phyloP scores from a whole-genome alignment of 2,113 vertebrate species.

The Axis porcinus region DNA sequence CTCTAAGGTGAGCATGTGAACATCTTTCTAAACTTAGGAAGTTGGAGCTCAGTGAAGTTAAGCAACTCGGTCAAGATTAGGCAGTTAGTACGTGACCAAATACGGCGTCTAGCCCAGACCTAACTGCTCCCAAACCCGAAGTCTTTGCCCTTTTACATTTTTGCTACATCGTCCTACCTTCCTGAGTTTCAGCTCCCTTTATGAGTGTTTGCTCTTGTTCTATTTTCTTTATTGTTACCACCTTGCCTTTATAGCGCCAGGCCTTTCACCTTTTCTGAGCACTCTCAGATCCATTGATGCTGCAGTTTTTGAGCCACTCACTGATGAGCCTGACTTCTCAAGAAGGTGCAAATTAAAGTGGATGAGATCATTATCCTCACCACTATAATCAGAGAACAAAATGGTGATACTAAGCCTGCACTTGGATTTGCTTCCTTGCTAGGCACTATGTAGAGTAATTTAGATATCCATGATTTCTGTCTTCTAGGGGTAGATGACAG shows the following conservation, averaged over 20 bases:
- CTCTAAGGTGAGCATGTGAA: not conserved
- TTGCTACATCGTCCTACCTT: not conserved
- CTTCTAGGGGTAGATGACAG: not conserved
- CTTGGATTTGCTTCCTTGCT: not conserved
- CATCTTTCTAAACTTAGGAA: constrained; percentile 1
- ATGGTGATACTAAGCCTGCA: not conserved
- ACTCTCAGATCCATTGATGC: not conserved
- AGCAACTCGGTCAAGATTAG: not conserved
- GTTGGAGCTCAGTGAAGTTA: not conserved
- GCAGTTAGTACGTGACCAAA: not conserved
- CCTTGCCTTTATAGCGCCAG: not conserved
- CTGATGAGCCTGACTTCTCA: not conserved
- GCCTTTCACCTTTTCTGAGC: not conserved
- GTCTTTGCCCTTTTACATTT: not conserved
- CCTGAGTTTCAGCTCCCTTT: not conserved
- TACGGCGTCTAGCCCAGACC: not conserved
- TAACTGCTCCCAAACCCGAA: not conserved
- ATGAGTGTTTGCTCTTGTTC: not conserved
- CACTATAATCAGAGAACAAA: not conserved
- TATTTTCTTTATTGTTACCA: not conserved
- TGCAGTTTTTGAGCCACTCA: not conserved
- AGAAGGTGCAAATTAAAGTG: not conserved
- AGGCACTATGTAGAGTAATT: not conserved
- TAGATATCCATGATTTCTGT: not conserved
- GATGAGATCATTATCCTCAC: not conserved